Conservation (phyloP, 2,113 vertebrate species). For the Neogobius melanostomus region DNA sequence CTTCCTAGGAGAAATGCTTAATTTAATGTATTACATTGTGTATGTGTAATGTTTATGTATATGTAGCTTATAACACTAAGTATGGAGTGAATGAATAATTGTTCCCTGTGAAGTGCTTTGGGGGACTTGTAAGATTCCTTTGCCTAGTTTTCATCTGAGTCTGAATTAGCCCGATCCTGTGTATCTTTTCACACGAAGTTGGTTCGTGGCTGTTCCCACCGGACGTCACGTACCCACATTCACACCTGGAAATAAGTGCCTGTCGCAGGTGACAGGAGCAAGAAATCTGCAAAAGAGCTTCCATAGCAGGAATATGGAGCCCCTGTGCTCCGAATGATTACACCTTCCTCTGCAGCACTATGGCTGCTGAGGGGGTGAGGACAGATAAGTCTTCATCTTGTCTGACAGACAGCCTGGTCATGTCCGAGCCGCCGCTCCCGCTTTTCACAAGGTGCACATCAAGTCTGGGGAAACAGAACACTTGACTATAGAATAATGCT, state of each 20-base stretch:
- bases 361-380: slow-evolving; percentile 42
- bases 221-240: neutral
- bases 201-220: neutral
- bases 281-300: slow-evolving; percentile 21
- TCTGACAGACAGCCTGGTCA: slow-evolving; percentile 30
- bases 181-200: neutral
- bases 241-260: slow-evolving; percentile 5
- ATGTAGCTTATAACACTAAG: too few species aligned
- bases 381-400: slow-evolving; percentile 49
- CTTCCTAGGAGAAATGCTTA: too few species aligned
- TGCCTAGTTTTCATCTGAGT: too few species aligned
- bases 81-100: too few species aligned
- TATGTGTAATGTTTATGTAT: too few species aligned
- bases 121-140: too few species aligned
- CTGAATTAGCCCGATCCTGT: too few species aligned
- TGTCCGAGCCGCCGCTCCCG: slow-evolving; percentile 41
- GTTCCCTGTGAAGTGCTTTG: too few species aligned
- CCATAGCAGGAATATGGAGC: slow-evolving; percentile 20
- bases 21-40: too few species aligned
- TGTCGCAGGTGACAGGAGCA: neutral
- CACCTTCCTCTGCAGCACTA: slow-evolving; percentile 20
- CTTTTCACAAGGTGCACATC: slow-evolving; percentile 44
- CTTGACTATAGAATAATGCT: slow-evolving; percentile 11
- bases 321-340: slow-evolving; percentile 46
- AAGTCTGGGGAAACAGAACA: slow-evolving; percentile 30